These are phyloP conservation scores for Lasioglossum villosulum DNA, from an alignment of 2,888 invertebrate genomes.

Conservation along the genomic window DNA sequence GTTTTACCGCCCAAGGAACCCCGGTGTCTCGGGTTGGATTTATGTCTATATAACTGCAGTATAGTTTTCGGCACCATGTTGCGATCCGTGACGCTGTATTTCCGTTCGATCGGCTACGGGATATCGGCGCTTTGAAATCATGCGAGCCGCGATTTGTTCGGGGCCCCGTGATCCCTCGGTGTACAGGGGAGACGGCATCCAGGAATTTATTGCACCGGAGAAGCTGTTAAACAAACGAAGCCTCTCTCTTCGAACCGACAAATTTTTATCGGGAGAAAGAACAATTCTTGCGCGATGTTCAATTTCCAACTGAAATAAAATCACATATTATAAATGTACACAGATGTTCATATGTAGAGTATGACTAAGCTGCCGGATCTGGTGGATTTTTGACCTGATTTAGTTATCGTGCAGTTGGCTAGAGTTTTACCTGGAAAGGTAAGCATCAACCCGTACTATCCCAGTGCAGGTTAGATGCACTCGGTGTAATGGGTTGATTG, in stretches of 20 bases:
- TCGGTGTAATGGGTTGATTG: slow-evolving; percentile 1
- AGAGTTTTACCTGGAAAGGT: not conserved
- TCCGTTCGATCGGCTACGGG: slow-evolving; percentile 39
- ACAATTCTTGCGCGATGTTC: not conserved
- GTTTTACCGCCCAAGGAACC: slow-evolving; percentile 62
- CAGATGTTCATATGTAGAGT: too few relatives aligned
- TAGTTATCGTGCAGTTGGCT: not conserved
- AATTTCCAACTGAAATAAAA: not conserved
- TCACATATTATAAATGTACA: not conserved
- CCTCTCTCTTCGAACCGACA: not conserved
- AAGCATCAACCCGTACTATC: not conserved
- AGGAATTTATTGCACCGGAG: not conserved
- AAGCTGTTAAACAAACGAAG: not conserved
- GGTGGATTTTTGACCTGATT: not conserved
- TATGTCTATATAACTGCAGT: slow-evolving; percentile 66
- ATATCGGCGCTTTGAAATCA: slow-evolving; percentile 48
- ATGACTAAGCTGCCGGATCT: not conserved
- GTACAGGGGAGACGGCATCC: not conserved
- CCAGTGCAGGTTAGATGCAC: not conserved
- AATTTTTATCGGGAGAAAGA: not conserved
- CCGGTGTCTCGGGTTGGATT: slow-evolving; percentile 47
- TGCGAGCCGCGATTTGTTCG: slow-evolving; percentile 15
- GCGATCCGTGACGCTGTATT: slow-evolving; percentile 41
- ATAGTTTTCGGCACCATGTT: slow-evolving; percentile 60
- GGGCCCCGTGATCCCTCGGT: not conserved